phyloP scores from a whole-genome alignment of 2,797 vertebrate genomes.

The Pseudocheirus occidentalis region DNA sequence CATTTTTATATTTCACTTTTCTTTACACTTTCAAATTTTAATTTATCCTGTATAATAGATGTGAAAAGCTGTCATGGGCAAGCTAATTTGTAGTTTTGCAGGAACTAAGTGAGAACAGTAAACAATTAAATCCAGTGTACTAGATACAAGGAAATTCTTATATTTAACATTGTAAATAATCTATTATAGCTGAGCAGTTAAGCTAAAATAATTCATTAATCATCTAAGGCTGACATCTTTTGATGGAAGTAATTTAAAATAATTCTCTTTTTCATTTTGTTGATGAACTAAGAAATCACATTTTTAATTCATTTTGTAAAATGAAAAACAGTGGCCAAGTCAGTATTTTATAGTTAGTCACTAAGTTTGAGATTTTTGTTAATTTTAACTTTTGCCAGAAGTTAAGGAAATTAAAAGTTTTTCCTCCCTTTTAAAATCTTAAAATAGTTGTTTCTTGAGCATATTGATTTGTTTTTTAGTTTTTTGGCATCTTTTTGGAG shows the following conservation, averaged over 20 bases:
- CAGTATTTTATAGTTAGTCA: neutral
- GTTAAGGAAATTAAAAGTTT: neutral
- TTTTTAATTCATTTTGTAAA: neutral
- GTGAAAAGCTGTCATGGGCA: neutral
- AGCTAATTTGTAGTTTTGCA: neutral
- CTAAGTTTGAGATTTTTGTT: slow-evolving; percentile 23
- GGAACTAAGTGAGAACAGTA: neutral
- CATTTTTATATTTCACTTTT: neutral
- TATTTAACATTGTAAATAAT: neutral
- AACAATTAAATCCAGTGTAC: neutral
- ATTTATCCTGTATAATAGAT: neutral
- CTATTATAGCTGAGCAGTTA: neutral
- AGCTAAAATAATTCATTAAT: neutral
- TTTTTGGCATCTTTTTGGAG: neutral
- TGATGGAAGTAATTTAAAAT: neutral
- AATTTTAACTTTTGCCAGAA: slow-evolving; percentile 52
- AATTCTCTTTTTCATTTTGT: neutral
- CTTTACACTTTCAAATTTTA: neutral
- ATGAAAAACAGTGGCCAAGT: neutral
- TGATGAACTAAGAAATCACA: neutral
- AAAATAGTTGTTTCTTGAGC: slow-evolving; percentile 22
- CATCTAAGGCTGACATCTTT: neutral
- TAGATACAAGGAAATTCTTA: neutral
- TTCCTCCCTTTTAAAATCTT: neutral
- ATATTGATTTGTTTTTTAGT: slow-evolving; percentile 31